Evolutionary conservation across 2,888 invertebrate species (phyloP).

Genomic region (Acrocyrtus sp.): DNA sequence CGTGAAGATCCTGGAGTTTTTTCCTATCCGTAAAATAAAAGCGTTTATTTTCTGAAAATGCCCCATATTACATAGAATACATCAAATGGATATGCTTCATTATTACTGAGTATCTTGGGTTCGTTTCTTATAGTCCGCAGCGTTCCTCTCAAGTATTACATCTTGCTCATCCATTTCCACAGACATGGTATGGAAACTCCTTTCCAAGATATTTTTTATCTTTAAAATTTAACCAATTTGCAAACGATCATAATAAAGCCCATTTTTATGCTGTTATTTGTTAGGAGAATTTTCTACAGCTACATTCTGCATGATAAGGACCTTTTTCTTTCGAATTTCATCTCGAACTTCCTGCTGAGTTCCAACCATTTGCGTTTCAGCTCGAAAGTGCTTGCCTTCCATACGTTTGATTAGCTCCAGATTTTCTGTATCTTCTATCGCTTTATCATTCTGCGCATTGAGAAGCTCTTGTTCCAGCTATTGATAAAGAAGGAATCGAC

Average conservation of each 20-base stretch:
- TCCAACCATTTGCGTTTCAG: constrained; percentile 53
- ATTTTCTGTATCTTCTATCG: constrained; percentile 56
- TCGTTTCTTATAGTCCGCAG: constrained; percentile 40
- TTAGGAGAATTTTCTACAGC: background rate
- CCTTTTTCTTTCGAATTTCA: constrained; percentile 56
- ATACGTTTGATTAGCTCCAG: constrained; percentile 55
- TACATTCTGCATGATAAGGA: too few species aligned
- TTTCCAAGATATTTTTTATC: constrained; percentile 54
- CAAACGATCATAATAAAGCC: too few species aligned
- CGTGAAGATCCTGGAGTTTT: constrained; percentile 50
- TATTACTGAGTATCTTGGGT: constrained; percentile 47
- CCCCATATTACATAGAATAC: background rate
- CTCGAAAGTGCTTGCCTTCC: constrained; percentile 61
- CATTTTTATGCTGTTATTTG: background rate
- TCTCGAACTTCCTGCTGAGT: constrained; percentile 56
- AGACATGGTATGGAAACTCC: constrained; percentile 46
- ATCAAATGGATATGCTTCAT: too few species aligned
- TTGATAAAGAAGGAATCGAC: background rate
- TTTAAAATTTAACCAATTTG: too few species aligned
- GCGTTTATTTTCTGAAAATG: background rate
- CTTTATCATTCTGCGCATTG: constrained; percentile 44
- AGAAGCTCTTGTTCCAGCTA: constrained; percentile 48
- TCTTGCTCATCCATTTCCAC: constrained; percentile 48
- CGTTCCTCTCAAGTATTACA: constrained; percentile 32
- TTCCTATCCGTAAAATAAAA: constrained; percentile 21